Percentiles rank a stretch among this genome's conserved stretches.
Conservation (phyloP, 2,888 invertebrate genomes). For the Hirtodrosophila confusa region DNA sequence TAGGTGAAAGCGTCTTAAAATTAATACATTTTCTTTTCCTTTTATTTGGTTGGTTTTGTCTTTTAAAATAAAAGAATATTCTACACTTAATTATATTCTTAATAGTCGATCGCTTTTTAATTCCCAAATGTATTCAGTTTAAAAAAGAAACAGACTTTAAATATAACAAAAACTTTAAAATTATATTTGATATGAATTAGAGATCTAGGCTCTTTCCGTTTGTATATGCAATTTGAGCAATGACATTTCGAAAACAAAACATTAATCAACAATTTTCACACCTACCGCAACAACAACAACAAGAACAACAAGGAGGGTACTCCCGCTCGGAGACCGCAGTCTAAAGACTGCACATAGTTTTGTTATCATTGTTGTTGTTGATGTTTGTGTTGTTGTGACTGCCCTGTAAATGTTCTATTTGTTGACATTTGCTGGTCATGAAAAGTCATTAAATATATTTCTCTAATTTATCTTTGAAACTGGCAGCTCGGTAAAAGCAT, state of each 20-base stretch:
- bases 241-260: slow-evolving; percentile 50
- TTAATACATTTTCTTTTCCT: too few relatives aligned
- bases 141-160: too few relatives aligned
- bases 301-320: slow-evolving; percentile 7
- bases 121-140: too few relatives aligned
- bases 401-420: slow-evolving; percentile 67
- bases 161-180: too few relatives aligned
- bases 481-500: slow-evolving; percentile 67
- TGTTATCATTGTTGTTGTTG: slow-evolving; percentile 47
- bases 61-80: too few relatives aligned
- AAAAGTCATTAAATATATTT: slow-evolving; percentile 76
- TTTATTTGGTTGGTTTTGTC: too few relatives aligned
- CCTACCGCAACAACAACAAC: slow-evolving; percentile 44
- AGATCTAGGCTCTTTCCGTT: slow-evolving; percentile 9
- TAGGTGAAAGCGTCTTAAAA: too few relatives aligned
- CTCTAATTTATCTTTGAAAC: slow-evolving; percentile 69
- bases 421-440: slow-evolving; percentile 78
- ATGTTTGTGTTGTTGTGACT: slow-evolving; percentile 47
- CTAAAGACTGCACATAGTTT: slow-evolving; percentile 46
- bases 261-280: slow-evolving; percentile 80
- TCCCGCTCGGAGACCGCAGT: slow-evolving; percentile 27
- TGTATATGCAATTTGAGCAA: slow-evolving; percentile 43
- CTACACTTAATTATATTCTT: too few relatives aligned
- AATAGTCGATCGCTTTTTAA: too few relatives aligned
- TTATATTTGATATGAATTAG: slow-evolving; percentile 9